Evolutionary conservation across 2,888 invertebrate species (phyloP).

Genomic region (Pristionchus japonicus): DNA sequence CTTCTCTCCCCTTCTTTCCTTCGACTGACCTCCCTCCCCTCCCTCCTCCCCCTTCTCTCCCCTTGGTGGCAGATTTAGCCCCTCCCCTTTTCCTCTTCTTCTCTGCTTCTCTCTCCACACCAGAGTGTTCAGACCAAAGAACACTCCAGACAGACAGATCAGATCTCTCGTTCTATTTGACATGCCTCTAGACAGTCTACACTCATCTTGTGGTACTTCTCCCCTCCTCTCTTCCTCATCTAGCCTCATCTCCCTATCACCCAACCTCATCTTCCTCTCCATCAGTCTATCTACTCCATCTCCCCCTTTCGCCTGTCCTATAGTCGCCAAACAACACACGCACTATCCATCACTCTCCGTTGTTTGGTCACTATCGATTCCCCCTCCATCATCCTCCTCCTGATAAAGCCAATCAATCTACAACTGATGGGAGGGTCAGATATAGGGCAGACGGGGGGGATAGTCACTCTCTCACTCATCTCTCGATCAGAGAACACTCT

Average conservation of each 20-base stretch:
- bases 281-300: background rate
- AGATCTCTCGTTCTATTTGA: constrained; percentile 20
- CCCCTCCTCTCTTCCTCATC: too few relatives aligned
- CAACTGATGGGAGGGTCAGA: background rate
- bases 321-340: constrained; percentile 25
- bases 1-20: background rate
- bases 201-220: background rate
- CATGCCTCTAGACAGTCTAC: background rate
- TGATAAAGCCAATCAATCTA: constrained; percentile 28
- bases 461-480: background rate
- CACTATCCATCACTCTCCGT: constrained; percentile 10
- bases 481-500: constrained; percentile 21
- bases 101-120: constrained; percentile 31
- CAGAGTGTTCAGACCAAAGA: constrained; percentile 33
- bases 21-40: constrained; percentile 27
- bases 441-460: background rate
- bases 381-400: background rate
- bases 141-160: constrained; percentile 28
- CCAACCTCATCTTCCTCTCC: background rate
- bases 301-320: background rate
- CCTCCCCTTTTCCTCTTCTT: constrained; percentile 30
- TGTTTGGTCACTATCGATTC: constrained; percentile 24
- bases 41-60: background rate
- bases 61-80: constrained; percentile 40
- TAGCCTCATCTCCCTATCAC: background rate